Percentiles rank a stretch among this genome's conserved stretches.
Evolutionary conservation across 2,888 invertebrate genomes (phyloP).

Genomic region (Teinopalpus imperialis): DNA sequence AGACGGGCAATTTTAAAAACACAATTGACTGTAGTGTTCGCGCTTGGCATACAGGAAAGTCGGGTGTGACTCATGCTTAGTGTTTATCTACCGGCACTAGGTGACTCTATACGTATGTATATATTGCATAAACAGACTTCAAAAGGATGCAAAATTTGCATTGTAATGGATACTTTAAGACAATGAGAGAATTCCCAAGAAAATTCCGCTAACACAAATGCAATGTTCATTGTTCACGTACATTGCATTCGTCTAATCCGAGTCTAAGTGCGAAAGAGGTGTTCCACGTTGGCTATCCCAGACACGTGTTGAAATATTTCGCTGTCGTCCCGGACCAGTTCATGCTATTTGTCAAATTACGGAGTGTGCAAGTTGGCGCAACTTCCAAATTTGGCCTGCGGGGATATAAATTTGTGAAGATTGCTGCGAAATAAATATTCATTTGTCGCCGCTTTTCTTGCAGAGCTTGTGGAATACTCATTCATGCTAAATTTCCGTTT

Average conservation of each 20-base stretch:
- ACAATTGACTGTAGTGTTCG: no score
- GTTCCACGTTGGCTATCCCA: slow-evolving; percentile 38
- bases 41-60: no score
- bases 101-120: no score
- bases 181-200: not conserved
- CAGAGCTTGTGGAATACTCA: not conserved
- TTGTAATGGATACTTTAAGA: not conserved
- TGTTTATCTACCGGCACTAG: no score
- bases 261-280: slow-evolving; percentile 40
- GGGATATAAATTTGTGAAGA: slow-evolving; percentile 18
- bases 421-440: slow-evolving; percentile 21
- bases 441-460: slow-evolving; percentile 8
- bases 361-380: slow-evolving; percentile 34
- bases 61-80: no score
- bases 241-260: slow-evolving; percentile 57
- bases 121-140: no score
- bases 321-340: slow-evolving; percentile 32
- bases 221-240: slow-evolving; percentile 36
- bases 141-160: not conserved
- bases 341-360: slow-evolving; percentile 45
- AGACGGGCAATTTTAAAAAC: no score
- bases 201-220: slow-evolving; percentile 14
- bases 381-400: slow-evolving; percentile 20
- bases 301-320: slow-evolving; percentile 40
- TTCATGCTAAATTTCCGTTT: not conserved